Conservation (phyloP, 2,797 vertebrate genomes). For the Todus mexicanus region DNA sequence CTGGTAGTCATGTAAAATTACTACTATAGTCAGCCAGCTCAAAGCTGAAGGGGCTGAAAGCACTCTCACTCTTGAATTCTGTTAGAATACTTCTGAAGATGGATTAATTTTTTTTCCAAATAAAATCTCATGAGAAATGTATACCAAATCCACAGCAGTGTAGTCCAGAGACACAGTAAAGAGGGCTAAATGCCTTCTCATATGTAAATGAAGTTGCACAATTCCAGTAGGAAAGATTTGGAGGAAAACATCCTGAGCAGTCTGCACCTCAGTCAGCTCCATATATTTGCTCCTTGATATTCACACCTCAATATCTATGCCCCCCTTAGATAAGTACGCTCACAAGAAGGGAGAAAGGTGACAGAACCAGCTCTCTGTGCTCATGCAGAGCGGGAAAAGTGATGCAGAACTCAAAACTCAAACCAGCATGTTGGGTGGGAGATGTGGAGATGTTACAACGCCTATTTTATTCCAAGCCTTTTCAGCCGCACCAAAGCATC, state of each 20-base stretch:
- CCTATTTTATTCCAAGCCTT: background rate
- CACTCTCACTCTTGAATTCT: background rate
- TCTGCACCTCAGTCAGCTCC: too few species aligned
- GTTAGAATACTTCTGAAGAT: background rate
- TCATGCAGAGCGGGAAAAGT: background rate
- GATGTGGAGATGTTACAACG: background rate
- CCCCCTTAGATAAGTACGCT: background rate
- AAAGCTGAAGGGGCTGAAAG: background rate
- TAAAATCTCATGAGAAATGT: background rate
- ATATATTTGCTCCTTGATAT: background rate
- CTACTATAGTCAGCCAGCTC: background rate
- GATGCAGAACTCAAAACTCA: background rate
- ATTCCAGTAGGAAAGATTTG: background rate
- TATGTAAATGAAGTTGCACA: background rate
- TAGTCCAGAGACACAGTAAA: background rate
- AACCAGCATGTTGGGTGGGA: background rate
- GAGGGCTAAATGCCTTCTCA: background rate
- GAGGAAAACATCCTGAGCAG: background rate
- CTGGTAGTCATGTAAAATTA: rapidly evolving
- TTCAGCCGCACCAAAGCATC: background rate
- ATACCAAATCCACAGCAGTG: background rate
- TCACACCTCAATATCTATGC: background rate
- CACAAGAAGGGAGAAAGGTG: background rate
- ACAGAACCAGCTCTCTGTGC: background rate
- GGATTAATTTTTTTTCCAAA: background rate